A percentile compares a stretch with the other conserved stretches of the same genome.
Evolutionary conservation across 2,113 vertebrate genomes (phyloP).

Genomic region (Amblyopsis rosae): DNA sequence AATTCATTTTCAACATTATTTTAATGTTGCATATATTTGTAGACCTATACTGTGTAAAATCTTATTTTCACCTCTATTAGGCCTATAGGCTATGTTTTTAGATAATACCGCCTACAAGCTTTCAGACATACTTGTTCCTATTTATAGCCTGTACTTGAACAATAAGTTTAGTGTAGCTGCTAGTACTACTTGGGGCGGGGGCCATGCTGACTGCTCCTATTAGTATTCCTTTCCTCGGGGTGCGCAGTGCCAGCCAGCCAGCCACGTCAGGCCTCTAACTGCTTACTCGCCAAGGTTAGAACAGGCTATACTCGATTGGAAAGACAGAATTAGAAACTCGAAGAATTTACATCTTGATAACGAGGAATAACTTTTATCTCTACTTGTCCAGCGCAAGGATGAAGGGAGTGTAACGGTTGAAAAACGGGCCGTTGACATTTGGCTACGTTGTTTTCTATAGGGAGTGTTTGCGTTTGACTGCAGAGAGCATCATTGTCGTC

Average conservation of each 20-base stretch:
- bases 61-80: too few species aligned
- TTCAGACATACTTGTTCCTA: neutral
- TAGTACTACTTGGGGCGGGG: conserved; percentile 40
- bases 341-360: conserved; percentile 43
- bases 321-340: conserved; percentile 51
- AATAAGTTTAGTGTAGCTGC: neutral
- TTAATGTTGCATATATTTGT: too few species aligned
- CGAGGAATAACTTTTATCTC: conserved; percentile 28
- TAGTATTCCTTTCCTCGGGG: conserved; percentile 83
- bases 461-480: conserved; percentile 29
- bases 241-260: conserved; percentile 74
- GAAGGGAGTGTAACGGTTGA: conserved; percentile 1
- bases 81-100: neutral
- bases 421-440: conserved; percentile 16
- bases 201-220: conserved; percentile 71
- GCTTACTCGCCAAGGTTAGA: conserved; percentile 80
- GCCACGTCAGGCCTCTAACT: conserved; percentile 83
- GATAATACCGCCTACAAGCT: neutral
- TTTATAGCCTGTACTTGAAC: conserved; percentile 9
- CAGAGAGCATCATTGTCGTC: conserved; percentile 55
- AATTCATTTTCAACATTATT: too few species aligned
- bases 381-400: conserved; percentile 19
- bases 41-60: too few species aligned
- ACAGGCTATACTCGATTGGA: conserved; percentile 55
- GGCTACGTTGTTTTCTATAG: conserved; percentile 23